phyloP scores from a whole-genome alignment of 2,888 invertebrate species.

The Opisthograptis luteolata region DNA sequence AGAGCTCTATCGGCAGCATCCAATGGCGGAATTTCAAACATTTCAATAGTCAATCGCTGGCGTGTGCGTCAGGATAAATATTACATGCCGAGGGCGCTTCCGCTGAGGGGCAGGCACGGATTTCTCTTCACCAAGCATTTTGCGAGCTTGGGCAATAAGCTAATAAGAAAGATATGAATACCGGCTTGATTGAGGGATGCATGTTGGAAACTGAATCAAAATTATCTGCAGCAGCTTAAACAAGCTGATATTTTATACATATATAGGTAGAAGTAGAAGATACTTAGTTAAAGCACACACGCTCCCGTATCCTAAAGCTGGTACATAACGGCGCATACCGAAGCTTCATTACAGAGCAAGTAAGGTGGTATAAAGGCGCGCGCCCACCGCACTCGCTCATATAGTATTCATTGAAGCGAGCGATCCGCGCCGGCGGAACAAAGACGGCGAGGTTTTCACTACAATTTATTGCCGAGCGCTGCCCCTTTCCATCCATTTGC shows the following conservation, averaged over 20 bases:
- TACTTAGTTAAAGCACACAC: conserved; percentile 4
- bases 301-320: neutral
- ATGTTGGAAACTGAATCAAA: too few species aligned
- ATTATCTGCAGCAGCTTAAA: too few species aligned
- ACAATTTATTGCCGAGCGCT: conserved; percentile 36
- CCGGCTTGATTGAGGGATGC: too few species aligned
- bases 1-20: conserved; percentile 7
- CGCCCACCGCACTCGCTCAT: conserved; percentile 36
- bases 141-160: too few species aligned
- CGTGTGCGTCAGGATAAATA: conserved; percentile 29
- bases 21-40: conserved; percentile 11
- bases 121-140: too few species aligned
- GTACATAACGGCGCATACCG: conserved; percentile 5
- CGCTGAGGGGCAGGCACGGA: neutral
- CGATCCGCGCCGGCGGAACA: conserved; percentile 33
- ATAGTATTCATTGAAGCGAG: conserved; percentile 43
- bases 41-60: conserved; percentile 25
- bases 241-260: too few species aligned
- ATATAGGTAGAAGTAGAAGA: neutral
- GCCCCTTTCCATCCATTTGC: conserved; percentile 20
- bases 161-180: too few species aligned
- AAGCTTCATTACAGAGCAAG: conserved; percentile 26
- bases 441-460: conserved; percentile 39
- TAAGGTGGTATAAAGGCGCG: conserved; percentile 18
- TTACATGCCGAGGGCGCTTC: conserved; percentile 24